Evolutionary conservation across 2,797 vertebrate genomes (phyloP).

Genomic region (Dendrocincla tyrannina): DNA sequence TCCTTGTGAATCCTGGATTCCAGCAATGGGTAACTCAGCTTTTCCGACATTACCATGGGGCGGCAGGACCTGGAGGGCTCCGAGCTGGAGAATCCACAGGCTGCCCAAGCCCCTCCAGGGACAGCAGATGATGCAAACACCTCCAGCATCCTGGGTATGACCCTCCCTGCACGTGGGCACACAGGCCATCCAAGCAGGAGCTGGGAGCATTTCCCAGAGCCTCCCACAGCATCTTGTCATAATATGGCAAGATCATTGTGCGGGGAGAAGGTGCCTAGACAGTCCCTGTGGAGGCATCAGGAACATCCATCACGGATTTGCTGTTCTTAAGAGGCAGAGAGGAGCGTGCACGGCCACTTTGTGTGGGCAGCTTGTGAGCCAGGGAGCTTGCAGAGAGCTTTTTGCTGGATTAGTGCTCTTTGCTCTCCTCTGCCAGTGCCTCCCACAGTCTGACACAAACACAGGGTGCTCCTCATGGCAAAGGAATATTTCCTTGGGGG

Average conservation of each 20-base stretch:
- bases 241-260: neutral
- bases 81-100: neutral
- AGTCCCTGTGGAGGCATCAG: neutral
- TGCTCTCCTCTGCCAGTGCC: neutral
- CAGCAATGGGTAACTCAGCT: neutral
- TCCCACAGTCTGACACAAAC: neutral
- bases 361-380: neutral
- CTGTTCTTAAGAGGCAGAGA: neutral
- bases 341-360: neutral
- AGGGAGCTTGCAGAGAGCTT: neutral
- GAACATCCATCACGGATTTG: neutral
- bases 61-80: neutral
- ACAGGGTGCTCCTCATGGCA: neutral
- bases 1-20: neutral
- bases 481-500: neutral
- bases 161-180: neutral
- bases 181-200: neutral
- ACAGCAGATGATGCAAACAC: neutral
- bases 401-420: neutral
- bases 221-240: conserved; percentile 35
- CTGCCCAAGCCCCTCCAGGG: neutral
- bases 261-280: neutral
- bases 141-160: neutral
- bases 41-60: neutral
- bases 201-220: neutral